Evolutionary conservation across 2,888 invertebrate species (phyloP).

Genomic region (Phalangium opilio): DNA sequence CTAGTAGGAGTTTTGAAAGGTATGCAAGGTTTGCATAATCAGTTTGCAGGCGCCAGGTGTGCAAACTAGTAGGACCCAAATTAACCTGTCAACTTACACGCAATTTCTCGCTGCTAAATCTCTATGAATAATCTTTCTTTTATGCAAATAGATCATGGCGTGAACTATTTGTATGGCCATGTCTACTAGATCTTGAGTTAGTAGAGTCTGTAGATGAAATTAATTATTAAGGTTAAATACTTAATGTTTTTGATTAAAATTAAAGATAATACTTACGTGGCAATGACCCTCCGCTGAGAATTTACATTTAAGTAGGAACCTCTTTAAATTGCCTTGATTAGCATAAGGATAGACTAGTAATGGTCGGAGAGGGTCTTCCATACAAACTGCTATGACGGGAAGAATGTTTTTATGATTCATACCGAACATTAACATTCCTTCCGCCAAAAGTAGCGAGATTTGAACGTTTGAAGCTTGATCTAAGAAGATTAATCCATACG

Average conservation of each 20-base stretch:
- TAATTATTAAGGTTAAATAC: constrained; percentile 11
- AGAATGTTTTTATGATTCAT: constrained; percentile 54
- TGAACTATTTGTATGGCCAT: constrained; percentile 88
- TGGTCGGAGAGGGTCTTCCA: constrained; percentile 65
- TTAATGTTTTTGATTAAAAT: neutral
- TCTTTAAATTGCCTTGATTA: constrained; percentile 62
- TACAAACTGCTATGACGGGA: constrained; percentile 70
- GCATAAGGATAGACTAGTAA: constrained; percentile 61
- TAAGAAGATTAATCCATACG: constrained; percentile 29
- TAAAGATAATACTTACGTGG: constrained; percentile 8
- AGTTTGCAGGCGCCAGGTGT: too few species aligned
- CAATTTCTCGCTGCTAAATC: constrained; percentile 91
- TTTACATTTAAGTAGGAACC: constrained; percentile 23
- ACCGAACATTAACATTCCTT: constrained; percentile 50
- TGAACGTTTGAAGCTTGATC: constrained; percentile 48
- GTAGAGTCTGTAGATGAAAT: constrained; percentile 38
- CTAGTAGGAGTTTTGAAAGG: too few species aligned
- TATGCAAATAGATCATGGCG: constrained; percentile 79
- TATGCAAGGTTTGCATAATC: too few species aligned
- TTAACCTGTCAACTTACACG: constrained; percentile 52
- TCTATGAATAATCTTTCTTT: constrained; percentile 76
- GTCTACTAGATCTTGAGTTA: constrained; percentile 86
- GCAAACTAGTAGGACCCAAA: too few species aligned
- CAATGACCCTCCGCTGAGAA: constrained; percentile 17
- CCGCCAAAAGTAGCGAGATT: constrained; percentile 29